Evolutionary conservation across 2,113 vertebrate species (phyloP).

Genomic region (Agapornis roseicollis): DNA sequence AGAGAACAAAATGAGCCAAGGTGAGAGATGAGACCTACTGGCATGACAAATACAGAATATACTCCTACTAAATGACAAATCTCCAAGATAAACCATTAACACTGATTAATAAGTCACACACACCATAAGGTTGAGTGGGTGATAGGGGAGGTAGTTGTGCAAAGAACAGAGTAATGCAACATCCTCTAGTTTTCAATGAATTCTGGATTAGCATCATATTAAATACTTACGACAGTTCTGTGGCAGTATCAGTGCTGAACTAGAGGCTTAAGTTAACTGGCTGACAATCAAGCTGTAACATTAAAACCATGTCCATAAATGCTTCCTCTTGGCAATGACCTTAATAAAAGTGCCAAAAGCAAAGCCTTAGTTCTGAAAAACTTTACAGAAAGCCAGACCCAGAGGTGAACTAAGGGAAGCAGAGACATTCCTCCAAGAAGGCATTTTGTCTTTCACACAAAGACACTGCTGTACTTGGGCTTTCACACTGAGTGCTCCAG

Average conservation of each 20-base stretch:
- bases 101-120: neutral
- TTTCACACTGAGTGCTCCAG: neutral
- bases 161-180: neutral
- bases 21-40: neutral
- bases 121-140: neutral
- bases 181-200: neutral
- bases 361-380: neutral
- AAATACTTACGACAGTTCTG: neutral
- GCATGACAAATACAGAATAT: neutral
- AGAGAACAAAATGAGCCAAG: neutral
- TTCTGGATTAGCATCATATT: neutral
- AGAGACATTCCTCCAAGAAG: neutral
- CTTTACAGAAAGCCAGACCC: neutral
- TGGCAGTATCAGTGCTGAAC: neutral
- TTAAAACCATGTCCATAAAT: neutral
- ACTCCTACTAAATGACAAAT: neutral
- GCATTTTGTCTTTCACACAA: constrained; percentile 24
- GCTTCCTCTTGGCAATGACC: neutral
- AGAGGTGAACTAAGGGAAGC: neutral
- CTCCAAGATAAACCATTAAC: neutral
- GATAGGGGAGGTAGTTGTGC: neutral
- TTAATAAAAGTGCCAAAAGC: neutral
- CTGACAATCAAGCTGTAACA: neutral
- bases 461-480: constrained; percentile 10
- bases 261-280: neutral